Evolutionary conservation across 2,797 vertebrate genomes (phyloP), one percentile per base, ranked within the genome.

Genomic region (Anolis apletophallus): DNA sequence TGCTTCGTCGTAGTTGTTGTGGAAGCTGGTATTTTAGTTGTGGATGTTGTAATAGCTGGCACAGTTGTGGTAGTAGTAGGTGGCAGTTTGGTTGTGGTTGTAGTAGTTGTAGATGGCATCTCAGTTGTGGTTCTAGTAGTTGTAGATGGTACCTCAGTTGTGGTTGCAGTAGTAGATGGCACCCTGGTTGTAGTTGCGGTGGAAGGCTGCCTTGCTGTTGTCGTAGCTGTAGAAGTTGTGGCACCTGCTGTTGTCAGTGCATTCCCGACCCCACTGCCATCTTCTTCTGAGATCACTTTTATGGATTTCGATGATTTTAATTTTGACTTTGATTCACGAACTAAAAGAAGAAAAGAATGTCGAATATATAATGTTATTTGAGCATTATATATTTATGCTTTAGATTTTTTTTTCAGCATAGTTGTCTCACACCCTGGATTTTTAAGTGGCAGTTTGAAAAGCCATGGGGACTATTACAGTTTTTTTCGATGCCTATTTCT

Each of bases 201-300:
- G 11, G 80, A 76, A 29, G 92, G 76, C 0, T 10, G 11, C 19
- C 13, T 83, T 79, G 89, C 76, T 55, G 85, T 89, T 79, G 93
- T 84, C 46, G 86, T 72, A 72, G 74, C 89, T 83, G 93, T 83
- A 67, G 90, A 36, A 34, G 80, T 83, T 59, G 81, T 80, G 16
- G 75, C 80, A 32, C 68, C 64, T 64, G 29, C 34, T 34, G 40
- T 87, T 73, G 92, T 84, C 6, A n/a, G 88, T 32, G 73, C 81
- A 54, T 81, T 89, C 55, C 96, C 94, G n/a, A 72, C 5, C 76
- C 88, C 94, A 71, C 89, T 94, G 78, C 90, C 91, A 54, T 50
- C 76, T 29, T 96, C 95, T 77, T 95, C 94, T 75, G 88, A 93
- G 59, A 83, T 79, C n/a, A 83, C 75, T 75, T 81, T 87, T 57